A percentile compares a stretch with the other conserved stretches of the same genome.
phyloP scores from a whole-genome alignment of 2,888 invertebrate species.

The Rhingia rostrata region DNA sequence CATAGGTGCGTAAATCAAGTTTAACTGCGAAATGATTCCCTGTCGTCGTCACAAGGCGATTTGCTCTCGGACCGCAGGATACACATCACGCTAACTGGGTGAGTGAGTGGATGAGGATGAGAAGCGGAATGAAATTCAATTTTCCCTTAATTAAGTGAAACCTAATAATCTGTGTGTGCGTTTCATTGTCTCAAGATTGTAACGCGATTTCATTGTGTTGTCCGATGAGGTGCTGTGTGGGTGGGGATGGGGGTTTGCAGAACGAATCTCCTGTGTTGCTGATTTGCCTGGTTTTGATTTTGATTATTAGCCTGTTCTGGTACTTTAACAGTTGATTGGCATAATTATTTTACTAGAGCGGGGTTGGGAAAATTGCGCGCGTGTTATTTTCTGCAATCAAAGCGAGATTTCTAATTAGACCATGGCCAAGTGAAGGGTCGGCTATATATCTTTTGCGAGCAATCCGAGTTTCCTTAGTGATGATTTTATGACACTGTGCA shows the following conservation, averaged over 20 bases:
- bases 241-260: not conserved
- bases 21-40: conserved; percentile 41
- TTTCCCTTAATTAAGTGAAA: conserved; percentile 50
- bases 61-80: conserved; percentile 39
- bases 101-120: conserved; percentile 26
- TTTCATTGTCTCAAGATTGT: conserved; percentile 14
- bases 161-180: conserved; percentile 24
- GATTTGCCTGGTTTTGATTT: not conserved
- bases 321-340: conserved; percentile 46
- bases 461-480: not conserved
- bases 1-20: conserved; percentile 51
- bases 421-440: conserved; percentile 19
- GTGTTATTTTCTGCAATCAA: conserved; percentile 47
- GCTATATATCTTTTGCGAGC: not conserved
- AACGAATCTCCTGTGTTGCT: conserved; percentile 5
- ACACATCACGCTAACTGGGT: conserved; percentile 41
- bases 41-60: conserved; percentile 27
- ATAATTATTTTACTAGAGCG: conserved; percentile 35
- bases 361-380: not conserved
- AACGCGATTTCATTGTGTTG: conserved; percentile 6
- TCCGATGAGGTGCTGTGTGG: not conserved
- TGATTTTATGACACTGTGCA: conserved; percentile 29
- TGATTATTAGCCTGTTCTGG: too few species aligned
- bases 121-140: conserved; percentile 40
- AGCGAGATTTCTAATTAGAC: conserved; percentile 53